Evolutionary conservation across 2,888 invertebrate species (phyloP), one percentile per base, ranked within the genome.

Genomic region (Orthosia cruda): DNA sequence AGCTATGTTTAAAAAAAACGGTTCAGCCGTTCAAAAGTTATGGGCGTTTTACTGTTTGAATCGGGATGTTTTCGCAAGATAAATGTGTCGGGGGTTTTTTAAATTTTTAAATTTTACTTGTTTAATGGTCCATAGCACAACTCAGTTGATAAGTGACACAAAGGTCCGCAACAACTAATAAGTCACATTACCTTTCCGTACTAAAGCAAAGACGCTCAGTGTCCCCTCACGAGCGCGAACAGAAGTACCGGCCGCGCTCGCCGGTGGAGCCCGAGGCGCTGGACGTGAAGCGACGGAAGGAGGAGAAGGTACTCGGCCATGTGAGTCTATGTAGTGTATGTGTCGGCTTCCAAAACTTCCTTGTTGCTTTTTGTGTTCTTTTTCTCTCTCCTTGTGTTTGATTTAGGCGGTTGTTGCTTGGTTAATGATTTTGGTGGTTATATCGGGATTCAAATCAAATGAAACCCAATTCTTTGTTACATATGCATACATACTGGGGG

Each of bases 251-350:
- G 74, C 91, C 98, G 77, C 97, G 98, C 85, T 98, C 98, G 67
- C 98, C 98, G 50, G 97, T 97, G 84, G 98, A 98, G 91, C 97
- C 97, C 50, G 98, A 98, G 92, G 95, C 97, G 7, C 96, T 97
- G 84, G 98, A 98, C 90, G 97, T 97, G 71, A 98, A 98, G 93
- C 97, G 98, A 87, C 97, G 98, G 93, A 98, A 98, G 95, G 98
- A 98, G 97, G 98, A 98, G 96, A 98, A 98, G 95, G 98, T 98
- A 97, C 97, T 98, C 93, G 97, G 97, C 91, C 98, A 98, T 97
- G 98, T 98, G 97, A 98, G 98, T 98, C 93, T 95, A 92, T 95
- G 93, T 94, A 95, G 95, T 95, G 95, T 95, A 95, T 95, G 95
- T 95, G 95, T 93, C 93, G 87, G 92, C 90, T 91, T 91, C 86